Base-by-base conservation (phyloP, 2,113 vertebrate genomes). In the Podocnemis expansa region DNA sequence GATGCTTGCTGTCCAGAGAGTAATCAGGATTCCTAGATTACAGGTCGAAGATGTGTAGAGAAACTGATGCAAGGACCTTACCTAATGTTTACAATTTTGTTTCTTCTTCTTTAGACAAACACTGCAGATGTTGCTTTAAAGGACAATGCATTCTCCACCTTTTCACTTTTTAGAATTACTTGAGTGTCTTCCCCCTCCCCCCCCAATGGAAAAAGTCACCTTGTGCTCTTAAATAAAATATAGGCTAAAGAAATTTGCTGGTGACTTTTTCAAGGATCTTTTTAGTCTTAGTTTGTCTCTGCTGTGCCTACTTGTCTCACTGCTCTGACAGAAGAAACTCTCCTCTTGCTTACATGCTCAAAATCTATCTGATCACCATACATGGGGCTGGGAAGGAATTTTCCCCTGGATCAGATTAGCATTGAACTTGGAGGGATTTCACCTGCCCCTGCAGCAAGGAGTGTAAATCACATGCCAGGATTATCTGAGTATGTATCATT, bases 41-140 rank as follows among this genome's bases (percentile, higher is more conserved):
- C 27, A 73, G 56, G 27, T 2, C 21, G 47, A 8, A 76, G 56
- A 58, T 31, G 93, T 55, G 80, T 78, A 34, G 45, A 90, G 90
- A 90, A 88, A 78, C 6, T 51, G 3, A 1, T 0, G 0, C 47
- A 0, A 0, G 89, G 91, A 83, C 16, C 31, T 17, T 25, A 67
- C 6, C 52, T 80, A 22, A 8, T 38, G 25, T 56, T 34, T 55
- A 17, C 19, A 41, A 2, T 31, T n/a, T 29, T 83, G 7, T 24
- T 84, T 38, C 21, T 38, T 10, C 63, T n/a, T 16, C 16, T 60
- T n/a, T n/a, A 22, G n/a, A 70, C 34, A n/a, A 73, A 73, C 9
- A 73, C 38, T 41, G 9, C 67, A 10, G 67, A 13, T 10, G 17
- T 73, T 38, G 67, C n/a, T 73, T 73, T 73, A 73, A 73, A 41